Conservation (phyloP, 2,797 vertebrate species). For the Crossoptilon crossoptilon region DNA sequence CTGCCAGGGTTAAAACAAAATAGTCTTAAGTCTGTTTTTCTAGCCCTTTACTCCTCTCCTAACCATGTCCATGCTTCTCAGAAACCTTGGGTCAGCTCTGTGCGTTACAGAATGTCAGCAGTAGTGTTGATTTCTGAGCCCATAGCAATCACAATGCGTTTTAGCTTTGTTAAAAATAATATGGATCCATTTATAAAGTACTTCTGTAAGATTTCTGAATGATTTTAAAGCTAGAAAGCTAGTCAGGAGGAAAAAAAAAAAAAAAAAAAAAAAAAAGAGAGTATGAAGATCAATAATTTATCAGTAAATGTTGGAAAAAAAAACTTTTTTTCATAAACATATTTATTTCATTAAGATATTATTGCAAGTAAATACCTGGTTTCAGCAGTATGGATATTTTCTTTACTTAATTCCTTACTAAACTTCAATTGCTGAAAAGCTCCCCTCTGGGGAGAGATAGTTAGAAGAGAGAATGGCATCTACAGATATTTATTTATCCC, state of each 20-base stretch:
- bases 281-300: neutral
- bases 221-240: neutral
- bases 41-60: neutral
- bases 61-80: neutral
- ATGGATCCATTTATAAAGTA: neutral
- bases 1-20: neutral
- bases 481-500: constrained; percentile 54
- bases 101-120: neutral
- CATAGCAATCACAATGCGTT: neutral
- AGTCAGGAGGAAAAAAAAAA: neutral
- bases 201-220: neutral
- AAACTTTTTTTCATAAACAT: neutral
- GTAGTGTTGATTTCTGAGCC: neutral
- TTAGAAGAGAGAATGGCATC: constrained; percentile 28
- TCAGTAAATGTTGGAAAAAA: neutral
- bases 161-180: neutral
- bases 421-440: neutral
- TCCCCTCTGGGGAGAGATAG: neutral
- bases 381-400: neutral
- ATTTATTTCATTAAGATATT: neutral
- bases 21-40: neutral
- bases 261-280: neutral
- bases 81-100: neutral
- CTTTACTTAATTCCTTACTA: constrained; percentile 11
- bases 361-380: neutral